A percentile compares a stretch with the other conserved stretches of the same genome.
Evolutionary conservation across 2,113 vertebrate species (phyloP).

Genomic region (Cygnus buccinator): DNA sequence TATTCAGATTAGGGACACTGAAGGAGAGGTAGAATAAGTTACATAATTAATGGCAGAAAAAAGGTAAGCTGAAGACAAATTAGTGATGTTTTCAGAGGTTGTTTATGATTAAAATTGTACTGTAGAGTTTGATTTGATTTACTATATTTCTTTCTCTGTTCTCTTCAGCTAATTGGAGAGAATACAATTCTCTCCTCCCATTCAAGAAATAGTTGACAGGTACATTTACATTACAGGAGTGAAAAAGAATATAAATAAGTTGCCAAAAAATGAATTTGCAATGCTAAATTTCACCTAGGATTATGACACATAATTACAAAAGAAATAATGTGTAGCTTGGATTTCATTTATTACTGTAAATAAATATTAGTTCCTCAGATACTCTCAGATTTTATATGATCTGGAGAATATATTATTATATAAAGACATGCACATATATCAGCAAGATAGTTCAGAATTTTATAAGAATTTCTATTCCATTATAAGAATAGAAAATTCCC

Average conservation of each 20-base stretch:
- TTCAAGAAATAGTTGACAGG: not conserved
- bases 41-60: not conserved
- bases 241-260: conserved; percentile 12
- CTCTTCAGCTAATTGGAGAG: not conserved
- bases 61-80: not conserved
- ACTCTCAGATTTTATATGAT: not conserved
- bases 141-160: not conserved
- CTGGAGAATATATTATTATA: not conserved
- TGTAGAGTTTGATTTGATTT: not conserved
- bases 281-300: not conserved
- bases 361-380: not conserved
- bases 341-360: not conserved
- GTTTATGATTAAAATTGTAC: not conserved
- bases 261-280: not conserved
- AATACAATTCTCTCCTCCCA: not conserved
- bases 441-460: not conserved
- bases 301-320: not conserved
- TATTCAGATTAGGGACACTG: not conserved
- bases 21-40: not conserved
- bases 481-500: not conserved
- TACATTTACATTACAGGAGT: not conserved
- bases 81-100: not conserved
- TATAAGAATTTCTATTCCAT: too few relatives aligned
- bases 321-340: not conserved
- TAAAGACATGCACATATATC: not conserved